A percentile compares a stretch with the other conserved stretches of the same genome.
Evolutionary conservation across 2,888 invertebrate genomes (phyloP).

Genomic region (Eupithecia exiguata): DNA sequence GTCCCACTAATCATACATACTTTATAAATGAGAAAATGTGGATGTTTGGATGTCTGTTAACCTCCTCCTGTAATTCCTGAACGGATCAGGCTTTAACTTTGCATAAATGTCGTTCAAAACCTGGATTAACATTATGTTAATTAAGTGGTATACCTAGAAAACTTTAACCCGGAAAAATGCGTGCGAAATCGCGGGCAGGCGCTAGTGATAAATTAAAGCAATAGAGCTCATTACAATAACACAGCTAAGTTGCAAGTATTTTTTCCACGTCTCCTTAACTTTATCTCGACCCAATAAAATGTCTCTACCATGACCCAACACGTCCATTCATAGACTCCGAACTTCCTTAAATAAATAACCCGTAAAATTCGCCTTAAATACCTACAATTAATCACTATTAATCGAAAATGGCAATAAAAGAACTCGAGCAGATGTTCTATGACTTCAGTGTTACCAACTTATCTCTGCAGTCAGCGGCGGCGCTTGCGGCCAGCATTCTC

Average conservation of each 20-base stretch:
- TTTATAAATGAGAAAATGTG: too few species aligned
- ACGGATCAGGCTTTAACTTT: background rate
- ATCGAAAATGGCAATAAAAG: slow-evolving; percentile 30
- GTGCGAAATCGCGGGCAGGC: background rate
- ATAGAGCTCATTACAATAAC: background rate
- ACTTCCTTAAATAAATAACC: slow-evolving; percentile 23
- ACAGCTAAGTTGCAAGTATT: background rate
- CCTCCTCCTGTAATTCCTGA: background rate
- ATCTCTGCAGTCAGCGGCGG: background rate
- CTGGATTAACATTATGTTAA: background rate
- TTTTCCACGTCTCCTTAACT: background rate
- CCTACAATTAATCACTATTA: slow-evolving; percentile 47
- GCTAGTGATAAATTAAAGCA: background rate
- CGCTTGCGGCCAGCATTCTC: background rate
- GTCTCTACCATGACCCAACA: background rate
- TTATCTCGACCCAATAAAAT: background rate
- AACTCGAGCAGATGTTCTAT: slow-evolving; percentile 52
- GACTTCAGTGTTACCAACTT: background rate
- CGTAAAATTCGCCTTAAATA: slow-evolving; percentile 37
- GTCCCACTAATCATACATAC: background rate
- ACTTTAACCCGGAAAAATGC: background rate
- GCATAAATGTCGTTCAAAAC: background rate
- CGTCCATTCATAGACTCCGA: slow-evolving; percentile 2
- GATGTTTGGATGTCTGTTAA: background rate
- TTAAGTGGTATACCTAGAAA: too few species aligned